Percentiles rank a stretch among this genome's conserved stretches.
phyloP scores from a whole-genome alignment of 35 echinoderm and acorn worm genomes.

The Heliocidaris tuberculata region DNA sequence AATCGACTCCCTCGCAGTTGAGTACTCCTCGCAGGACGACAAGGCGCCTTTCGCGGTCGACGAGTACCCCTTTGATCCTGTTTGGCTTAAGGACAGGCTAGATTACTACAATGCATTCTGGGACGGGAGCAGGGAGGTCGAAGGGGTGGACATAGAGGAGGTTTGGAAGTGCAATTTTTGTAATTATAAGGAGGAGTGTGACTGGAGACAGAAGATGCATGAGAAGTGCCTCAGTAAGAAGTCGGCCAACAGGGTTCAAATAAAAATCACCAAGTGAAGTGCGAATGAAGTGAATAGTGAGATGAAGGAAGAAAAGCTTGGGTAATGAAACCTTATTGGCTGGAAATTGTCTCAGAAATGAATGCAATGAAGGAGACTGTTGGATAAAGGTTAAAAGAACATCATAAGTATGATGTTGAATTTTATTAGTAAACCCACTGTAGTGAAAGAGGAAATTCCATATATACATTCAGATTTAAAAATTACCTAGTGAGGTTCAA shows the following conservation, averaged over 20 bases:
- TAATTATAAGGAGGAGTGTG: slow-evolving; percentile 61
- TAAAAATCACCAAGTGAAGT: background rate
- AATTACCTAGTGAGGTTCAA: no score
- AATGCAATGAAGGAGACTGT: no score
- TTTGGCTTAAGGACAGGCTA: slow-evolving; percentile 58
- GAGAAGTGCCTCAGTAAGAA: slow-evolving; percentile 61
- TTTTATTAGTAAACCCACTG: no score
- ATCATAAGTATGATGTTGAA: no score
- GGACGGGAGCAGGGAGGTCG: slow-evolving; percentile 61
- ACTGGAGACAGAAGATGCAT: slow-evolving; percentile 67
- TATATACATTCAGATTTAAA: no score
- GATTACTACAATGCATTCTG: slow-evolving; percentile 66
- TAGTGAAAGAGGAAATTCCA: no score
- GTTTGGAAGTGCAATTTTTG: slow-evolving; percentile 82
- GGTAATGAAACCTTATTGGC: no score
- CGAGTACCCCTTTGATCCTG: slow-evolving; percentile 57
- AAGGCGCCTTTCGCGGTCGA: slow-evolving; percentile 56
- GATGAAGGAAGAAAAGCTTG: background rate
- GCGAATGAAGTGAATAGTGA: background rate
- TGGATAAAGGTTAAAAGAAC: no score
- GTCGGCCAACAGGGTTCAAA: slow-evolving; percentile 42
- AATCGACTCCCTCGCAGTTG: slow-evolving; percentile 60
- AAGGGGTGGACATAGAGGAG: slow-evolving; percentile 80
- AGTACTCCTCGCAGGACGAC: slow-evolving; percentile 67
- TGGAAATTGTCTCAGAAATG: no score